Evolutionary conservation across 2,113 vertebrate genomes (phyloP).

Genomic region (Gnathonemus echidnorhynchus): DNA sequence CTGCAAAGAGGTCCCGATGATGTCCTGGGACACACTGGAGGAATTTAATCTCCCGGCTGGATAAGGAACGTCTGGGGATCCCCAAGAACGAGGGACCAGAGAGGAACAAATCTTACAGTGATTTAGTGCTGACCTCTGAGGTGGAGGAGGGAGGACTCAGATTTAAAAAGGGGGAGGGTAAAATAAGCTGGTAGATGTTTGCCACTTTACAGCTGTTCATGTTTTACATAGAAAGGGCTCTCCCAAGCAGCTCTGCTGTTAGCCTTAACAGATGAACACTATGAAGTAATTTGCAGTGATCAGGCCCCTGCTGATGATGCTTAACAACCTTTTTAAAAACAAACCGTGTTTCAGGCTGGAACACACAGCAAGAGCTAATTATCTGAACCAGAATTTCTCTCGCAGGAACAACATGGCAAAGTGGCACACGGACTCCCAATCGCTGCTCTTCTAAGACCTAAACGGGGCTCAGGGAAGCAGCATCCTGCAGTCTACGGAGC

Average conservation of each 20-base stretch:
- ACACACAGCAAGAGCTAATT: neutral
- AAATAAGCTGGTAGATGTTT: neutral
- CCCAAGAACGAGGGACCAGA: neutral
- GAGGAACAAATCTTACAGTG: neutral
- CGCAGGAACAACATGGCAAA: neutral
- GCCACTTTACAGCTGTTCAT: neutral
- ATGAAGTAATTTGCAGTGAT: neutral
- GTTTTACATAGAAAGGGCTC: neutral
- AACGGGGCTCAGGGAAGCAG: too few species aligned
- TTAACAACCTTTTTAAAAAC: neutral
- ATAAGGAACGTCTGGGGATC: neutral
- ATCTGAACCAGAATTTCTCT: neutral
- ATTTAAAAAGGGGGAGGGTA: neutral
- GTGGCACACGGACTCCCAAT: neutral
- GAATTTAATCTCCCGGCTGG: neutral
- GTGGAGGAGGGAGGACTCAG: neutral
- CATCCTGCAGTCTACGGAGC: neutral
- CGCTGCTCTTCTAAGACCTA: neutral
- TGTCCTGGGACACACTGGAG: neutral
- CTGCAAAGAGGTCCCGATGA: neutral
- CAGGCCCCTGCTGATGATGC: neutral
- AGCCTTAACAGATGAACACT: neutral
- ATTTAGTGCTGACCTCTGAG: neutral
- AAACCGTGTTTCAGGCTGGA: neutral
- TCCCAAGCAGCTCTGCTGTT: neutral